These are phyloP conservation scores for Prunella fulvescens DNA, from an alignment of 2,113 vertebrate species.

Conservation along the genomic window DNA sequence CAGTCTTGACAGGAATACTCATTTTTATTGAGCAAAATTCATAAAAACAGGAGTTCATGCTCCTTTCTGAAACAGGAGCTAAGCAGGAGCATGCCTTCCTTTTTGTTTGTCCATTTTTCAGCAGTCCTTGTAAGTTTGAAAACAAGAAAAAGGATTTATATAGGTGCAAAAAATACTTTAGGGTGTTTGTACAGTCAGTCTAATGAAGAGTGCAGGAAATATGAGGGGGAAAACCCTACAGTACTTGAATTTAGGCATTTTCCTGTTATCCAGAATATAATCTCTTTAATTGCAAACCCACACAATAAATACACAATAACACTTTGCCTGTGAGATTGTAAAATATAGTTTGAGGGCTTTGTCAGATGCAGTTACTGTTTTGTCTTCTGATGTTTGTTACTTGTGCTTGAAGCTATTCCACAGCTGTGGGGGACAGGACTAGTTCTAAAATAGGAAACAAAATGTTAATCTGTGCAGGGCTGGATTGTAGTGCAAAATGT, in stretches of 20 bases:
- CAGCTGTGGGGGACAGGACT: neutral
- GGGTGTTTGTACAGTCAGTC: neutral
- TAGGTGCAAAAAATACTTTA: neutral
- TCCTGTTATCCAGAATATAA: neutral
- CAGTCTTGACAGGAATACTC: neutral
- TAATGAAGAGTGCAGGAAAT: neutral
- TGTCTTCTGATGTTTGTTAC: neutral
- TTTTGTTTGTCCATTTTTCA: neutral
- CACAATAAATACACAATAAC: neutral
- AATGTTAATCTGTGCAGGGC: neutral
- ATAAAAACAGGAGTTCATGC: neutral
- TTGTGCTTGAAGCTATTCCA: constrained; percentile 15
- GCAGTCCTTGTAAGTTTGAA: neutral
- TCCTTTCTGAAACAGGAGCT: neutral
- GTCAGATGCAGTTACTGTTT: constrained; percentile 12
- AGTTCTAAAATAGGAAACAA: constrained; percentile 12
- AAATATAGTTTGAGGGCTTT: constrained; percentile 4
- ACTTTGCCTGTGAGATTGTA: neutral
- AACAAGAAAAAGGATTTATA: neutral
- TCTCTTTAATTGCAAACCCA: neutral
- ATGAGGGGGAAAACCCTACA: neutral
- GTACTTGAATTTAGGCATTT: neutral
- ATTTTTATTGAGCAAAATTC: neutral
- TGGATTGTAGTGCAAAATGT: neutral
- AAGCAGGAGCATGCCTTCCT: neutral